Conservation (phyloP, 2,113 vertebrate species). For the Vireo altiloquus region DNA sequence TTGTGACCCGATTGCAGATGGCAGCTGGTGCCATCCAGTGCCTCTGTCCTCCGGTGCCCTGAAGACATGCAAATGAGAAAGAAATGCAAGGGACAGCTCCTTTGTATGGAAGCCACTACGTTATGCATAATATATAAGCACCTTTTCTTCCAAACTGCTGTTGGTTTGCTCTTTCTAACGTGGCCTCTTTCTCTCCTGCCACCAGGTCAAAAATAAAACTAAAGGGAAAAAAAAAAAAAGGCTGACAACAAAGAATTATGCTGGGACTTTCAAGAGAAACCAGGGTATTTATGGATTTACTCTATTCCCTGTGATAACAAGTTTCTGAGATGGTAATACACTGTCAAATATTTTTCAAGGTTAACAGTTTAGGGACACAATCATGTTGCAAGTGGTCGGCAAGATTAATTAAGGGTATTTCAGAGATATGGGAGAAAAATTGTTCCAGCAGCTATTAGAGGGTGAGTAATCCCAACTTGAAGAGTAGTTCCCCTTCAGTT, state of each 20-base stretch:
- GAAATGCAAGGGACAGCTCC: neutral
- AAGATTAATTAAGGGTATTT: slow-evolving; percentile 59
- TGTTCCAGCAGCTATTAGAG: neutral
- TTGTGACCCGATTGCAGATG: neutral
- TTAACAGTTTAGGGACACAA: slow-evolving; percentile 65
- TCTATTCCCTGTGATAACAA: slow-evolving; percentile 34
- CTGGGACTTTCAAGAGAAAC: neutral
- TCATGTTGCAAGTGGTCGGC: slow-evolving; percentile 41
- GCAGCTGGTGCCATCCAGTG: neutral
- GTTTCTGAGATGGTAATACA: slow-evolving; percentile 33
- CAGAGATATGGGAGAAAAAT: slow-evolving; percentile 22
- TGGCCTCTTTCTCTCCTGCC: neutral
- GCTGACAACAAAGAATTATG: neutral
- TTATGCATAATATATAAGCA: neutral
- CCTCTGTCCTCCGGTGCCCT: neutral
- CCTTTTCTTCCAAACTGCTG: neutral
- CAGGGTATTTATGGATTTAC: slow-evolving; percentile 36
- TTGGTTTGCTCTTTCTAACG: neutral
- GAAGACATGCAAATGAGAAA: neutral
- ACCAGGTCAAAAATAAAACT: neutral
- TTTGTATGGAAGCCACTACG: neutral
- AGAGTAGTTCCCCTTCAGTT: neutral
- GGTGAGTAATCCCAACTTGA: slow-evolving; percentile 1
- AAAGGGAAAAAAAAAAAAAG: rapidly evolving
- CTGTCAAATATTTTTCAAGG: slow-evolving; percentile 62